phyloP scores from a whole-genome alignment of 2,113 vertebrate species.

The Heliornis fulica region DNA sequence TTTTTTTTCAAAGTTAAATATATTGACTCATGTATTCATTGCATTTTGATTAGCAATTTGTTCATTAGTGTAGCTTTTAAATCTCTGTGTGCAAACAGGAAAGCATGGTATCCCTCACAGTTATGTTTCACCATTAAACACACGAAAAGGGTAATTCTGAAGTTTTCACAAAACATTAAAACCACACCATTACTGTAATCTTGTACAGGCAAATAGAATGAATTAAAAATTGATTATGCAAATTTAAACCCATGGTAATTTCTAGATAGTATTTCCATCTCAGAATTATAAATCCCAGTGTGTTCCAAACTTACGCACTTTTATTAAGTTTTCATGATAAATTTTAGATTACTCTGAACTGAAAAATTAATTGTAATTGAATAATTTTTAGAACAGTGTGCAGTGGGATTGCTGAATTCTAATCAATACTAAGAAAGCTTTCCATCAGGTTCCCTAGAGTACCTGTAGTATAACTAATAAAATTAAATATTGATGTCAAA shows the following conservation, averaged over 20 bases:
- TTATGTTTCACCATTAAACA: neutral
- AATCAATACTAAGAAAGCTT: slow-evolving; percentile 59
- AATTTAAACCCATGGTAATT: neutral
- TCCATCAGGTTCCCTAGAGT: slow-evolving; percentile 46
- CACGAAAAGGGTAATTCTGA: neutral
- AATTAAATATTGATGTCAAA: slow-evolving; percentile 71
- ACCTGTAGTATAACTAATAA: slow-evolving; percentile 70
- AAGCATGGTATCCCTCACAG: neutral
- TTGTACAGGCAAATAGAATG: neutral
- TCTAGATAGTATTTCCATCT: neutral
- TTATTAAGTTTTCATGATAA: slow-evolving; percentile 39
- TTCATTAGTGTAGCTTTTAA: neutral
- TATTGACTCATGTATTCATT: neutral
- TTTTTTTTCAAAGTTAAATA: neutral
- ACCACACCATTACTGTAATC: neutral
- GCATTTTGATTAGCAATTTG: neutral
- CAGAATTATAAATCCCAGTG: neutral
- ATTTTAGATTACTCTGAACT: slow-evolving; percentile 51
- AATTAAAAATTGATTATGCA: neutral
- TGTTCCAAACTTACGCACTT: neutral
- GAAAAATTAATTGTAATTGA: slow-evolving; percentile 64
- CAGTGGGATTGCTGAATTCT: slow-evolving; percentile 41
- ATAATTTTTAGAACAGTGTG: slow-evolving; percentile 45
- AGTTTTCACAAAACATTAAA: neutral
- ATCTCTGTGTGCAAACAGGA: neutral